Evolutionary conservation across 1,140 invertebrate genomes (phyloP), one percentile per base, ranked within the genome.

Genomic region (Zaprionus inermis): DNA sequence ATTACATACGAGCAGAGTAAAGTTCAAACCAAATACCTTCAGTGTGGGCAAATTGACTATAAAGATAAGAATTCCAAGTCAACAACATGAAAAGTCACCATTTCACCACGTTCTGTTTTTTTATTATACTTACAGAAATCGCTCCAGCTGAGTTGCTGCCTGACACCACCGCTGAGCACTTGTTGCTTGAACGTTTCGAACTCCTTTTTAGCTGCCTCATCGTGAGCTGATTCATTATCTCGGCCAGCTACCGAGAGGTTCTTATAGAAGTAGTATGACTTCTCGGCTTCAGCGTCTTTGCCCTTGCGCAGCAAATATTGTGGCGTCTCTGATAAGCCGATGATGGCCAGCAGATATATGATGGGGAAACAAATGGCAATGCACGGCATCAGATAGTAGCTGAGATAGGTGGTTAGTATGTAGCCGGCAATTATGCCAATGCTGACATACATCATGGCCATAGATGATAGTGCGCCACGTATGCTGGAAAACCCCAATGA

Each of bases 211-310:
- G 71, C 80, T 10, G 61, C 61, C 18, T 80, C 74, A 75, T 71
- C 52, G 7, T 34, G 14, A 32, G 67, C 49, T n/a, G 78, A 73
- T 16, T 88, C 84, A 56, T 69, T 77, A 22, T 78, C 66, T n/a
- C n/a, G 11, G 10, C 12, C 7, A 7, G 49, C 2, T 6, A 52
- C 22, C 14, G 65, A 22, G 20, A 90, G 70, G 59, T 80, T 90
- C 64, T 89, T 89, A 20, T 89, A 89, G 56, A 90, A 89, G 44
- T 78, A 86, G 57, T 70, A 89, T 12, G 84, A 79, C 51, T 79
- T 71, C 46, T 79, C 72, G 1, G 85, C 85, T 24, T 74, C 52
- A 9, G 46, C 79, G 44, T 85, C 72, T 0, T 57, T 74, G 0
- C 85, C 85, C 10, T 52, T 67, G 32, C 57, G 66, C 30, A 89